Conservation (phyloP, 1,140 invertebrate genomes). For the Drosophila nigromelanica region DNA sequence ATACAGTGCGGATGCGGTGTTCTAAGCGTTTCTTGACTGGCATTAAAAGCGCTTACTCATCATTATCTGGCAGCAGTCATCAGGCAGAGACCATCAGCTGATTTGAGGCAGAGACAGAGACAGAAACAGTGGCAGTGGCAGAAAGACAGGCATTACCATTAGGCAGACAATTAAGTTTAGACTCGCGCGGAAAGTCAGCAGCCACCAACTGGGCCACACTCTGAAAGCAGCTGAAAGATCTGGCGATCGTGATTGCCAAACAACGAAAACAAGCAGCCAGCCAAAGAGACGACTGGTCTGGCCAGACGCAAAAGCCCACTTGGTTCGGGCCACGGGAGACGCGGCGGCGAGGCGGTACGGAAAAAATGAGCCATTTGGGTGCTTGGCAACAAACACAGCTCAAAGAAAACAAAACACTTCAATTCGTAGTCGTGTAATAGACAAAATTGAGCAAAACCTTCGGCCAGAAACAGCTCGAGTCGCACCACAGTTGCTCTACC, state of each 20-base stretch:
- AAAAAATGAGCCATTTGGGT: conserved; percentile 27
- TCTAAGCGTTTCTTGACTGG: conserved; percentile 35
- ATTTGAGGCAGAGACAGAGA: conserved; percentile 9
- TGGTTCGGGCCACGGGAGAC: not conserved
- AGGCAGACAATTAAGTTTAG: conserved; percentile 44
- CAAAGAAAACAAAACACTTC: conserved; percentile 50
- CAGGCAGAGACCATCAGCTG: conserved; percentile 35
- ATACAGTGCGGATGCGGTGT: conserved; percentile 23
- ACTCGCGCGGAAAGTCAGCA: conserved; percentile 35
- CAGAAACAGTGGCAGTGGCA: not conserved
- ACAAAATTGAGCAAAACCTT: conserved; percentile 48
- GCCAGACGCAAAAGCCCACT: conserved; percentile 19
- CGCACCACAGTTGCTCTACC: conserved; percentile 22
- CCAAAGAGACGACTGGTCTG: conserved; percentile 41
- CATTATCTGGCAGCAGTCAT: conserved; percentile 40
- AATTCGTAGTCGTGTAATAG: conserved; percentile 44
- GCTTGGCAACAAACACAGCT: conserved; percentile 47
- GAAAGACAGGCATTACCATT: conserved; percentile 27
- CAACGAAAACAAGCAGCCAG: conserved; percentile 39
- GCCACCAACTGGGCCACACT: conserved; percentile 47
- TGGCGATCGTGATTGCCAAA: conserved; percentile 52
- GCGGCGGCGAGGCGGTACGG: conserved; percentile 4
- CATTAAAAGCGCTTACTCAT: conserved; percentile 54
- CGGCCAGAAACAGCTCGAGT: not conserved
- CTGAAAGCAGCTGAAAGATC: conserved; percentile 47